Evolutionary conservation across 2,113 vertebrate species (phyloP).

Genomic region (Hassar affinis): DNA sequence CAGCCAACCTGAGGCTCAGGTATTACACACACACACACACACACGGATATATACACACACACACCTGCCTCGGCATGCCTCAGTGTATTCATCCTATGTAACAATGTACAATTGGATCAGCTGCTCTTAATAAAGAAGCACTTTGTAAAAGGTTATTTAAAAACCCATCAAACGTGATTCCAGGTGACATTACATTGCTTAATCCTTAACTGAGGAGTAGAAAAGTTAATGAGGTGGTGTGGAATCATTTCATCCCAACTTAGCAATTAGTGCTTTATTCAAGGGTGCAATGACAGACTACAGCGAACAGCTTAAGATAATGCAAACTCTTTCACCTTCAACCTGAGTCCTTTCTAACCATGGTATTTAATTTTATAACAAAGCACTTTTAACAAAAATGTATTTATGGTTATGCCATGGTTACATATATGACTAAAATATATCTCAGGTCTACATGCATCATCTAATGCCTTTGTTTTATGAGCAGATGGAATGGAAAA

Average conservation of each 20-base stretch:
- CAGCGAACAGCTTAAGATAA: neutral
- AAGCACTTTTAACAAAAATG: neutral
- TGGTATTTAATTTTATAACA: neutral
- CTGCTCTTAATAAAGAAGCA: conserved; percentile 8
- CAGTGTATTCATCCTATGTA: neutral
- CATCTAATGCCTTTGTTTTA: neutral
- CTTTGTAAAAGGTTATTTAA: conserved; percentile 22
- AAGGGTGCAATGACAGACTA: conserved; percentile 1
- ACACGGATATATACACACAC: conserved; percentile 10
- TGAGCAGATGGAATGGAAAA: neutral
- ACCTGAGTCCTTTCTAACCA: neutral
- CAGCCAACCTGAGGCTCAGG: conserved; percentile 16
- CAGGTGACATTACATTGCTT: neutral
- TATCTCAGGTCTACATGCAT: neutral
- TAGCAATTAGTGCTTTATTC: conserved; percentile 16
- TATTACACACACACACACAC: conserved; percentile 5
- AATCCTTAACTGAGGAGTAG: conserved; percentile 10
- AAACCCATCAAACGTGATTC: neutral
- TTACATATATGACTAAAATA: neutral
- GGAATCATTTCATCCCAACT: conserved; percentile 30
- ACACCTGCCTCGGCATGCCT: neutral
- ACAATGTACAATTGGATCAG: neutral
- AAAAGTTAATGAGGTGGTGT: conserved; percentile 21
- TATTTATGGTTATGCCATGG: neutral
- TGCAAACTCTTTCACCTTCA: neutral